Conservation (phyloP, 2,888 invertebrate genomes). For the Plagiodera versicolora region DNA sequence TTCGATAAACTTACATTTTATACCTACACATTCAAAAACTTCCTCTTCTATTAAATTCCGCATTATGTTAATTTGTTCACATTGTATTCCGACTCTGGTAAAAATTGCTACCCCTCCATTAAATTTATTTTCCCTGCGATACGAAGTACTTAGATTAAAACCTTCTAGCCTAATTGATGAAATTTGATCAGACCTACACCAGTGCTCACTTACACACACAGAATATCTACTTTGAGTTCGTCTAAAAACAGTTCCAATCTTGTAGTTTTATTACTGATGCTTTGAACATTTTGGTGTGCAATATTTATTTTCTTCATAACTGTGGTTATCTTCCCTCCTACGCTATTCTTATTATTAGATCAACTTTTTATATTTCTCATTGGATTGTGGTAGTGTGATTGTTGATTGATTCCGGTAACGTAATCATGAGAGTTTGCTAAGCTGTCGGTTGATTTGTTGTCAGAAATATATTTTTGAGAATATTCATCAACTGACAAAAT, state of each 20-base stretch:
- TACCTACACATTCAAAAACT: too few relatives aligned
- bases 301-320: too few relatives aligned
- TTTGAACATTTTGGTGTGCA: too few relatives aligned
- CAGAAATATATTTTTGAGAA: background rate
- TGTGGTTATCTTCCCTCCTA: background rate
- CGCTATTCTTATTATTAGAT: conserved; percentile 1
- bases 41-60: too few relatives aligned
- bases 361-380: conserved; percentile 1
- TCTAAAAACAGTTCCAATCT: too few relatives aligned
- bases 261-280: too few relatives aligned
- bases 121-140: too few relatives aligned
- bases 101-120: conserved; percentile 6
- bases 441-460: background rate
- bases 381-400: too few relatives aligned
- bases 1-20: too few relatives aligned
- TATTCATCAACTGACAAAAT: conserved; percentile 1
- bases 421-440: background rate
- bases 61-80: conserved; percentile 3
- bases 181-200: conserved; percentile 3
- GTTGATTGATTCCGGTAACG: background rate
- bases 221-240: too few relatives aligned
- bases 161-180: background rate
- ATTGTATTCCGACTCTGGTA: background rate
- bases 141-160: background rate
- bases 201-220: conserved; percentile 1